Percentiles rank a stretch among this genome's conserved stretches.
Evolutionary conservation across 2,113 vertebrate species (phyloP).

Genomic region (Silurus glanis): DNA sequence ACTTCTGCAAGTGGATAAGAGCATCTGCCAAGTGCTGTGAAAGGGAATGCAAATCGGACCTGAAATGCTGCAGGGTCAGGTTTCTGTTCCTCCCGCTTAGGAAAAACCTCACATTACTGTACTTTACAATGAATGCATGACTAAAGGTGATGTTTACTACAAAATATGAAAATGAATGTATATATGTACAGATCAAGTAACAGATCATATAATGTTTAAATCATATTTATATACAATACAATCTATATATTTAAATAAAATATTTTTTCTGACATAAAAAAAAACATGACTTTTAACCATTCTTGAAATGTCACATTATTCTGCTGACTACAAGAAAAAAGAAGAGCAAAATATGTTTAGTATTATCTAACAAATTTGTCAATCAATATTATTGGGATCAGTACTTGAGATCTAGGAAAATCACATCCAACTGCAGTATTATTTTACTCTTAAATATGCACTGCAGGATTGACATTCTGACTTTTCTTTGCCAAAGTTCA

Average conservation of each 20-base stretch:
- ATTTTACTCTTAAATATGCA: no score
- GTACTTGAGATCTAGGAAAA: no score
- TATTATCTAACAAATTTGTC: not conserved
- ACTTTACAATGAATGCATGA: not conserved
- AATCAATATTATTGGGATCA: no score
- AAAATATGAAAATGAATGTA: not conserved
- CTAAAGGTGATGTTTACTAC: not conserved
- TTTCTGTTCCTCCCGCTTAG: not conserved
- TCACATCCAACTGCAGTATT: no score
- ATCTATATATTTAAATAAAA: not conserved
- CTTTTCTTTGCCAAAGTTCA: not conserved
- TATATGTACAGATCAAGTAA: not conserved
- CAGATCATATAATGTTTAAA: not conserved
- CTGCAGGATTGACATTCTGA: no score
- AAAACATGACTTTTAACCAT: not conserved
- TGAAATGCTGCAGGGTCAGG: not conserved
- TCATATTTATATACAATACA: not conserved
- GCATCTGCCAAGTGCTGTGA: conserved; percentile 2
- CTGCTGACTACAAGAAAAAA: not conserved
- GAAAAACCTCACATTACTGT: not conserved
- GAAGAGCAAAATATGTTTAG: not conserved
- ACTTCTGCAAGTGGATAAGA: conserved; percentile 3
- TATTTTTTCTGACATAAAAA: not conserved
- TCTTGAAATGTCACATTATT: not conserved
- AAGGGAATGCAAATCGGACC: not conserved